These are phyloP conservation scores for Molossus molossus DNA, from an alignment of 2,797 vertebrate genomes.

Conservation along the genomic window DNA sequence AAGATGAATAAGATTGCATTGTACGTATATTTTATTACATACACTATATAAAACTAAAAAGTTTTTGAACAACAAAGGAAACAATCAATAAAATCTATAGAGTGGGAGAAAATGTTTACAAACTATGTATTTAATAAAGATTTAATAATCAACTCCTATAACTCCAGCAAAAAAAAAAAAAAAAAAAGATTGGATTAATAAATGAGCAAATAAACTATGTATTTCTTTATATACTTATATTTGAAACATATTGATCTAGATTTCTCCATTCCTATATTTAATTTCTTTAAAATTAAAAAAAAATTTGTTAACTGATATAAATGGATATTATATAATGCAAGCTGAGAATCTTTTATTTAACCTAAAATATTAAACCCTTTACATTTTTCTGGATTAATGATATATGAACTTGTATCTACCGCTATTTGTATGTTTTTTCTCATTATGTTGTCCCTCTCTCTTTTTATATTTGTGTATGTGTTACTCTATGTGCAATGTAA, in stretches of 20 bases:
- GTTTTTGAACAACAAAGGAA: neutral
- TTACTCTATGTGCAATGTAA: neutral
- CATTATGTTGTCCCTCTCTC: neutral
- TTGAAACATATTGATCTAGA: neutral
- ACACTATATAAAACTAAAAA: neutral
- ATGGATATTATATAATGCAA: neutral
- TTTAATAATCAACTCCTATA: too few species aligned
- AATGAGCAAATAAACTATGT: too few species aligned
- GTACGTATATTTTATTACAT: neutral
- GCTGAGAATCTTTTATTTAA: neutral
- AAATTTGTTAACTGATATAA: neutral
- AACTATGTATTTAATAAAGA: too few species aligned
- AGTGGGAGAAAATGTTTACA: neutral
- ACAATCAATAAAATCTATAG: neutral
- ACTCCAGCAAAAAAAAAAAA: too few species aligned
- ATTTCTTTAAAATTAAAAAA: neutral
- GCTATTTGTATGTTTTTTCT: neutral
- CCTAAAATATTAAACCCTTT: neutral
- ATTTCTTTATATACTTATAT: neutral
- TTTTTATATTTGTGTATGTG: neutral
- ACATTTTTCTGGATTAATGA: neutral
- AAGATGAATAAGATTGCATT: neutral
- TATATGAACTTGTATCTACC: neutral
- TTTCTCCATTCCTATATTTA: neutral
- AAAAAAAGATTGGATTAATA: too few species aligned